A percentile compares a stretch with the other conserved stretches of the same genome.
Evolutionary conservation across 2,113 vertebrate species (phyloP).

Genomic region (Gyps fulvus): DNA sequence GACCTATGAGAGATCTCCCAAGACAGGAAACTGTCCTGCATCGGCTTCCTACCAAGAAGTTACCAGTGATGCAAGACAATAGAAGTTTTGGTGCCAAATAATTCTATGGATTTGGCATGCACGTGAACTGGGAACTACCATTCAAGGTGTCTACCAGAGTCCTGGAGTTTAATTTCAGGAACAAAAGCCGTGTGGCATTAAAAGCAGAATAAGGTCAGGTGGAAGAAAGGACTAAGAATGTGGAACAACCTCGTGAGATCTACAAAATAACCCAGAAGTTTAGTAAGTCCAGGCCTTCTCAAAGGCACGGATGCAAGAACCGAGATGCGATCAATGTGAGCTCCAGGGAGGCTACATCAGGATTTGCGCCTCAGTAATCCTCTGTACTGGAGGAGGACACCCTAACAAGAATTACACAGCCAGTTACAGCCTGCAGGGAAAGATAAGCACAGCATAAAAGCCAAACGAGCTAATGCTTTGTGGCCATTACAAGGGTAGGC

Average conservation of each 20-base stretch:
- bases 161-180: background rate
- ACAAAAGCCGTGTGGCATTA: background rate
- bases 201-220: background rate
- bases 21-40: background rate
- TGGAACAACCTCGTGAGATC: background rate
- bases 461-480: background rate
- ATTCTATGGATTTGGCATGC: background rate
- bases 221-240: background rate
- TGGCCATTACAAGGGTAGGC: background rate
- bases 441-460: constrained; percentile 38
- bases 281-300: background rate
- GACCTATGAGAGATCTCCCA: background rate
- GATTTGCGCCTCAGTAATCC: background rate
- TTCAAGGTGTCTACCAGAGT: background rate
- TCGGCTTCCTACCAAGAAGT: background rate
- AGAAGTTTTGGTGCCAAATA: background rate
- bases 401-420: background rate
- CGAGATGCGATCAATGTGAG: background rate
- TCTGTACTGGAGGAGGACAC: background rate
- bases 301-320: background rate
- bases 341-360: background rate
- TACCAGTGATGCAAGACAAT: background rate
- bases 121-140: background rate
- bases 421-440: background rate
- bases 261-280: background rate